Base-by-base conservation (phyloP, 2,113 vertebrate species). In the Mystacornis crossleyi region DNA sequence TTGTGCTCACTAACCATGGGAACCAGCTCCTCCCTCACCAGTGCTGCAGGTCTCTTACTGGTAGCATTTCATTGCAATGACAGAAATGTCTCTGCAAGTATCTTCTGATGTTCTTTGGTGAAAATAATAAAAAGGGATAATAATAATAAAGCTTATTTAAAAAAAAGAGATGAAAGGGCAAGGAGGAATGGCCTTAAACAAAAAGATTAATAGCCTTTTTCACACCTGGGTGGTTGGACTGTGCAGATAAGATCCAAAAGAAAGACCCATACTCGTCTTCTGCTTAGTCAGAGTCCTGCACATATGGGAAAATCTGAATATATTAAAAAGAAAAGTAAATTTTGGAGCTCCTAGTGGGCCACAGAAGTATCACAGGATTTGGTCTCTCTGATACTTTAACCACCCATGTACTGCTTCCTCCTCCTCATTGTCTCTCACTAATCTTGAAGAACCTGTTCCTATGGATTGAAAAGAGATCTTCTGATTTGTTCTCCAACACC, bases 11-110 rank as follows among this genome's bases (percentile, higher is more conserved):
- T 60, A 58, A 33, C 93, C 86, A 88, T 95, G 94, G 96, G 75
- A 97, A 97, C 95, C 54, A 70, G 83, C 95, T 96, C 96, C 96
- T 97, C 96, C 95, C 53, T 57, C 31, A 42, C 24, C 62, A 54
- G 1, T 42, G 73, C 57, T 81, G 58, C 61, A 33, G 50, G 25
- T 48, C 36, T 40, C 13, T 61, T 72, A 45, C 2, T 43, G 23
- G 40, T 5, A 40, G 25, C 1, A 4, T 24, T 81, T 81, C 53
- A 60, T 3, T 94, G n/a, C 34, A 57, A 23, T 2, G 48, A 48
- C 58, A 86, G 31, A 84, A 58, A 74, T 0, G 16, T 5, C 50
- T 34, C 18, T 16, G 51, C 17, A 29, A 70, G 51, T 33, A 25
- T 38, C 17, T 43, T 20, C 66, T 47, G 18, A n/a, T 31, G 8